Evolutionary conservation across 1,140 invertebrate species (phyloP).

Genomic region (Phocides pigmalion): DNA sequence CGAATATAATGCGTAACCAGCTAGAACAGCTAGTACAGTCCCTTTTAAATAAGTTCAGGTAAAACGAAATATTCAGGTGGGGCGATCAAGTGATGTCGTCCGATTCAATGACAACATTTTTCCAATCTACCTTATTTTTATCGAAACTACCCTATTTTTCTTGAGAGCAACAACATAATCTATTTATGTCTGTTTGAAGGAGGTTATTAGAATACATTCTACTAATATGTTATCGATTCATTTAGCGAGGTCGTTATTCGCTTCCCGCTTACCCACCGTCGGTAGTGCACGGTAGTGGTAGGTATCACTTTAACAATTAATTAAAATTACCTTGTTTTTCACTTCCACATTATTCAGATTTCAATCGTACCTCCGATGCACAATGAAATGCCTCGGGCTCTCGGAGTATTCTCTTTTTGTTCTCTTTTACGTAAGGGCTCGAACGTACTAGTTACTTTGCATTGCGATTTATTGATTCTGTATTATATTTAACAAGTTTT

Average conservation of each 20-base stretch:
- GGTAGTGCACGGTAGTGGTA: background rate
- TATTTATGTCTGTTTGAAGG: too few species aligned
- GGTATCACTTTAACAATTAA: conserved; percentile 20
- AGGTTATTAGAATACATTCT: background rate
- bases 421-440: conserved; percentile 15
- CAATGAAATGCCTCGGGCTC: conserved; percentile 27
- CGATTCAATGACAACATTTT: too few species aligned
- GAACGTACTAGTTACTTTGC: background rate
- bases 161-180: too few species aligned
- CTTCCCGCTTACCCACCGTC: background rate
- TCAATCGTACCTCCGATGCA: conserved; percentile 26
- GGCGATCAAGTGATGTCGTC: too few species aligned
- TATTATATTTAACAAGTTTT: background rate
- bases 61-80: too few species aligned
- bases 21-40: too few species aligned
- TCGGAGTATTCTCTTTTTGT: conserved; percentile 10
- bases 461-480: background rate
- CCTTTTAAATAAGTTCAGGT: too few species aligned
- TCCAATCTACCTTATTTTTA: too few species aligned
- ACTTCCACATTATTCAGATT: conserved; percentile 31
- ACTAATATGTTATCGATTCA: background rate
- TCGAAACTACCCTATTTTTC: too few species aligned
- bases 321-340: conserved; percentile 31
- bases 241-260: background rate
- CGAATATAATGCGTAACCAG: too few species aligned